A percentile compares a stretch with the other conserved stretches of the same genome.
Evolutionary conservation across 2,888 invertebrate genomes (phyloP).

Genomic region (Masnerella sp.): DNA sequence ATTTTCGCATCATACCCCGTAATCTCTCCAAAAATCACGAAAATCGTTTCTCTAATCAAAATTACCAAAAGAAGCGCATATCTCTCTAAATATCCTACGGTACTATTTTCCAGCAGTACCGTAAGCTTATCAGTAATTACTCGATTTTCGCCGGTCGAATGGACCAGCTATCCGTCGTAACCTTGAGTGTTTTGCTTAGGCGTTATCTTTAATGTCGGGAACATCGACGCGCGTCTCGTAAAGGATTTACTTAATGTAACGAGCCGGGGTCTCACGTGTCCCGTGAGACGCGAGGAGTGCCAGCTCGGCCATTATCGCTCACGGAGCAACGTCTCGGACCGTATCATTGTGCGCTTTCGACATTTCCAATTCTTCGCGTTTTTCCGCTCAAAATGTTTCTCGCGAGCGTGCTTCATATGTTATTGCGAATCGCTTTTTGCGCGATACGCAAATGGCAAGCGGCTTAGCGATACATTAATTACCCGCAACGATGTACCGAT

Average conservation of each 20-base stretch:
- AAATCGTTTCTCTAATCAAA: no score
- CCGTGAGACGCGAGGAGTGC: constrained; percentile 62
- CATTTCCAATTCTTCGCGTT: constrained; percentile 46
- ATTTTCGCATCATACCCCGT: no score
- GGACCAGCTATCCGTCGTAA: constrained; percentile 48
- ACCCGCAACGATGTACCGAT: no score
- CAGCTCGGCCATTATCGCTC: constrained; percentile 59
- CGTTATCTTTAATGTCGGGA: constrained; percentile 59
- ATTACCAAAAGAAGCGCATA: no score
- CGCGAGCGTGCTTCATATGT: constrained; percentile 31
- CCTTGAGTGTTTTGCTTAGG: constrained; percentile 47
- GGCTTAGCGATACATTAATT: constrained; percentile 28
- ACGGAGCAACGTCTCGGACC: constrained; percentile 32
- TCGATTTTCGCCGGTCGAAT: constrained; percentile 22
- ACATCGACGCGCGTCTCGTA: constrained; percentile 57
- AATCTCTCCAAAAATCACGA: no score
- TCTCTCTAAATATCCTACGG: no score
- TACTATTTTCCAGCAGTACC: no score
- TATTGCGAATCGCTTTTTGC: constrained; percentile 33
- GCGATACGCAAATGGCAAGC: constrained; percentile 27
- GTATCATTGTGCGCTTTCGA: constrained; percentile 54
- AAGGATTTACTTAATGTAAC: constrained; percentile 63
- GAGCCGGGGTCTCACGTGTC: constrained; percentile 61
- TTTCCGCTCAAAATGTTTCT: constrained; percentile 31
- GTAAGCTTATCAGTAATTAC: constrained; percentile 36